Evolutionary conservation across 2,888 invertebrate species (phyloP).

Genomic region (Athalia cordata): DNA sequence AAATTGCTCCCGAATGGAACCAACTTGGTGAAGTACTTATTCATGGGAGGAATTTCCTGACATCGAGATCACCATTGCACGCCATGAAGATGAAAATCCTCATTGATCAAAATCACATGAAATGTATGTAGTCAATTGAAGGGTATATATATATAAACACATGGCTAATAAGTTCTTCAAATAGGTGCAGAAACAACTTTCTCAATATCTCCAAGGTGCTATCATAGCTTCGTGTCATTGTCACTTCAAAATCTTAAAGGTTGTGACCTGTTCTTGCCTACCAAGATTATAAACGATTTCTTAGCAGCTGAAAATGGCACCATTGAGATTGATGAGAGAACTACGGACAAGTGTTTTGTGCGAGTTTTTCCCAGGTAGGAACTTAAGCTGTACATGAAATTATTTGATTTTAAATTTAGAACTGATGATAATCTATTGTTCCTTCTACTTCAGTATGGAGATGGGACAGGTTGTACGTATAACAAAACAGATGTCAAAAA

Average conservation of each 20-base stretch:
- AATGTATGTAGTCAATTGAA: conserved; percentile 8
- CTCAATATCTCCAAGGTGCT: conserved; percentile 52
- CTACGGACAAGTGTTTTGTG: no score
- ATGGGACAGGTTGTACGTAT: conserved; percentile 62
- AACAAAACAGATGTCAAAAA: conserved; percentile 61
- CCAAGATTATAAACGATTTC: conserved; percentile 54
- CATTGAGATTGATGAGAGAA: no score
- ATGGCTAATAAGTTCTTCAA: background rate
- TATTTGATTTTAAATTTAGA: no score
- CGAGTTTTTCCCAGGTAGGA: no score
- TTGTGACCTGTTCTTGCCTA: conserved; percentile 50
- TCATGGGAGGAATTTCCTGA: conserved; percentile 62
- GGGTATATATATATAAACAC: background rate
- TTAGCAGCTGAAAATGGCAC: no score
- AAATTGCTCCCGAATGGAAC: conserved; percentile 68
- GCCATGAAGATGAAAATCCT: conserved; percentile 64
- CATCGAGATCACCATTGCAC: conserved; percentile 44
- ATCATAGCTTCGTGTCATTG: conserved; percentile 52
- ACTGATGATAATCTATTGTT: conserved; percentile 43
- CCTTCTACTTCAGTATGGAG: conserved; percentile 58
- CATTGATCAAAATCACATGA: conserved; percentile 52
- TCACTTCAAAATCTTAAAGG: conserved; percentile 49
- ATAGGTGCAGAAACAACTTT: conserved; percentile 54
- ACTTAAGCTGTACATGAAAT: no score
- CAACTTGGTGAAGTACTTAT: conserved; percentile 61